Evolutionary conservation across 2,113 vertebrate genomes (phyloP).

Genomic region (Maccullochella peelii): DNA sequence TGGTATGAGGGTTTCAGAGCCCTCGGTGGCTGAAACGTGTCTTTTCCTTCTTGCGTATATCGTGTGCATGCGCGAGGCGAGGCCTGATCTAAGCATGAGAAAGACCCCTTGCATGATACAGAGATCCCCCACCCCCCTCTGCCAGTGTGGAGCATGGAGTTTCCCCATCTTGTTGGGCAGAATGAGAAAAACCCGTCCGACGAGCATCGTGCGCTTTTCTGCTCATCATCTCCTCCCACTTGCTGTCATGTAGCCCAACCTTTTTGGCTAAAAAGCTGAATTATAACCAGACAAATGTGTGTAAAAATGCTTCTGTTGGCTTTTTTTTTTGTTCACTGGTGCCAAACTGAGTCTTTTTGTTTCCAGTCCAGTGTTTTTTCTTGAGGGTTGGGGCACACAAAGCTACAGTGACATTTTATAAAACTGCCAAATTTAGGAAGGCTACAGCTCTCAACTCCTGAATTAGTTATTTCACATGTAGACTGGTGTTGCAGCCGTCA

Average conservation of each 20-base stretch:
- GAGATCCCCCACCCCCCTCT: conserved; percentile 52
- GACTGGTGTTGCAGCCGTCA: conserved; percentile 31
- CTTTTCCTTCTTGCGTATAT: conserved; percentile 61
- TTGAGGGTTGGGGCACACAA: conserved; percentile 24
- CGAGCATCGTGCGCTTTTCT: conserved; percentile 52
- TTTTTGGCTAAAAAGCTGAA: conserved; percentile 57
- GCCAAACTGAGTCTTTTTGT: conserved; percentile 59
- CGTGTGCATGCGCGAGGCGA: conserved; percentile 79
- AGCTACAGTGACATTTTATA: conserved; percentile 32
- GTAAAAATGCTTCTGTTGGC: conserved; percentile 52
- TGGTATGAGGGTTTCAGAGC: conserved; percentile 44
- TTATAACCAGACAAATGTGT: conserved; percentile 40
- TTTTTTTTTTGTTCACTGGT: conserved; percentile 46
- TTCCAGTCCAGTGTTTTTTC: conserved; percentile 27
- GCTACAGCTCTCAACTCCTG: conserved; percentile 5
- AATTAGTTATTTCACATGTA: conserved; percentile 2
- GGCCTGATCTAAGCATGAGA: conserved; percentile 79
- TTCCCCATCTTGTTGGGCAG: conserved; percentile 32
- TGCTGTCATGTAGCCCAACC: conserved; percentile 47
- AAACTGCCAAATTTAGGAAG: conserved; percentile 68
- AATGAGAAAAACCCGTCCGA: conserved; percentile 53
- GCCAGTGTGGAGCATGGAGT: conserved; percentile 64
- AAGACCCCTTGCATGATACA: conserved; percentile 76
- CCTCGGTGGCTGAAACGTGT: conserved; percentile 27
- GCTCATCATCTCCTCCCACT: conserved; percentile 43